Percentiles rank a stretch among this genome's conserved stretches.
Conservation (phyloP, 1,140 invertebrate genomes). For the Polyergus mexicanus region DNA sequence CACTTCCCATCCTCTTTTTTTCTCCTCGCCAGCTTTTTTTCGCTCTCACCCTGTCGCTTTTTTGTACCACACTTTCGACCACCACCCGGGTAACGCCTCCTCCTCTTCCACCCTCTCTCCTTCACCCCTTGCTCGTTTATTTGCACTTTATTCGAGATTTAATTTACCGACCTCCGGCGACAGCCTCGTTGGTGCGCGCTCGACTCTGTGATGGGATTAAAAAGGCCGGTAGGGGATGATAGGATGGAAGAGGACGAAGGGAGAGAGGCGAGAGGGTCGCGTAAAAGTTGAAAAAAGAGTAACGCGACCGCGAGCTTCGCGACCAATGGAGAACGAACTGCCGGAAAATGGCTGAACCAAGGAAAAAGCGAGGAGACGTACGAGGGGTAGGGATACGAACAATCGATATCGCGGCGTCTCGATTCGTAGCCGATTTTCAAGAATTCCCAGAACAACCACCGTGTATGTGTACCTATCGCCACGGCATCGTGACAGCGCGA, state of each 20-base stretch:
- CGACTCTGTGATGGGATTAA: constrained; percentile 83
- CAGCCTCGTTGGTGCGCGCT: constrained; percentile 76
- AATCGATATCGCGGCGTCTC: constrained; percentile 62
- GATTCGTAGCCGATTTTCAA: constrained; percentile 54
- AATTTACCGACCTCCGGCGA: constrained; percentile 85
- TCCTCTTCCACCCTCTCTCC: constrained; percentile 49
- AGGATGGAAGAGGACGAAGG: constrained; percentile 70
- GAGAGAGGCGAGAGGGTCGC: constrained; percentile 56
- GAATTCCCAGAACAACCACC: constrained; percentile 27
- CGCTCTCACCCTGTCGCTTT: constrained; percentile 63
- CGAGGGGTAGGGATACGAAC: constrained; percentile 12
- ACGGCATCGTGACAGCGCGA: constrained; percentile 32
- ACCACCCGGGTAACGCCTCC: constrained; percentile 70
- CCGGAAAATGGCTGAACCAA: constrained; percentile 65
- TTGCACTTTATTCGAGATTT: constrained; percentile 86
- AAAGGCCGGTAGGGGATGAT: constrained; percentile 78
- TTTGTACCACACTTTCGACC: constrained; percentile 80
- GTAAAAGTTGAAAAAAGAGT: constrained; percentile 68
- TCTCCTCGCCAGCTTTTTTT: constrained; percentile 56
- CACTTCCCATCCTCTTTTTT: constrained; percentile 44
- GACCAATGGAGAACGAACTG: constrained; percentile 66
- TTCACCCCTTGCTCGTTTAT: constrained; percentile 70
- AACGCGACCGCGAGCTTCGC: constrained; percentile 51
- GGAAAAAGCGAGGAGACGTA: constrained; percentile 53
- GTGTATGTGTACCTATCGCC: constrained; percentile 12